Base-by-base conservation (phyloP, 1,140 invertebrate genomes). In the Aphaenogaster ashmeadi region DNA sequence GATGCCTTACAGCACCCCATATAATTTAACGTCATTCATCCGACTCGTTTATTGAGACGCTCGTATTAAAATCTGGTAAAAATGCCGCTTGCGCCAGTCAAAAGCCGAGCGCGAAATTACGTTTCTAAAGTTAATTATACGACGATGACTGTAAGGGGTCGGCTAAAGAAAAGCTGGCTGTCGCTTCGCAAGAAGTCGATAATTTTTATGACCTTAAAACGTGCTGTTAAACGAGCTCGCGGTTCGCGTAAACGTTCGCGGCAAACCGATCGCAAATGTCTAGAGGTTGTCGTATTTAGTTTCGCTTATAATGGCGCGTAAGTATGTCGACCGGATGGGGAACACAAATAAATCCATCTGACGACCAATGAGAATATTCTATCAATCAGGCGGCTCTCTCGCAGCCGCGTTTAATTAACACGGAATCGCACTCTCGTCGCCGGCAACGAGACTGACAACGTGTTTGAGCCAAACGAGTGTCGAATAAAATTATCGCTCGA, bases 11-110 rank as follows among this genome's bases (percentile, higher is more conserved):
- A 67, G 72, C 78, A 71, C 54, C 88, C 87, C 79, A 71, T 92
- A 93, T 94, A 94, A 95, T 95, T 95, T 94, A 94, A 95, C 93
- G 94, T 95, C 94, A 95, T 95, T 95, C 94, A 95, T 95, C 93
- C 92, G 88, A 75, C 89, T 92, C 91, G 92, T 92, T 93, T 85
- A 91, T 92, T 89, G 91, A 93, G 88, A 86, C 87, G 91, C 89
- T 89, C 90, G 93, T 94, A 94, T 94, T 94, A 94, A 94, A 95
- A 94, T 94, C 93, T 92, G 92, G 92, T 93, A 93, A 94, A 94
- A 94, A 94, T 86, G 56, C 87, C 89, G 67, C 72, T 84, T 83
- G 90, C 89, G 79, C 87, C 72, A 84, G 89, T 71, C 88, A 88
- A 89, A 92, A 88, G 52, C 66, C n/a, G 18, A n/a, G 58, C 18